Percentiles rank a stretch among this genome's conserved stretches.
These are phyloP conservation scores for Sardinella longiceps DNA, from an alignment of 2,797 vertebrate genomes.

Conservation along the genomic window DNA sequence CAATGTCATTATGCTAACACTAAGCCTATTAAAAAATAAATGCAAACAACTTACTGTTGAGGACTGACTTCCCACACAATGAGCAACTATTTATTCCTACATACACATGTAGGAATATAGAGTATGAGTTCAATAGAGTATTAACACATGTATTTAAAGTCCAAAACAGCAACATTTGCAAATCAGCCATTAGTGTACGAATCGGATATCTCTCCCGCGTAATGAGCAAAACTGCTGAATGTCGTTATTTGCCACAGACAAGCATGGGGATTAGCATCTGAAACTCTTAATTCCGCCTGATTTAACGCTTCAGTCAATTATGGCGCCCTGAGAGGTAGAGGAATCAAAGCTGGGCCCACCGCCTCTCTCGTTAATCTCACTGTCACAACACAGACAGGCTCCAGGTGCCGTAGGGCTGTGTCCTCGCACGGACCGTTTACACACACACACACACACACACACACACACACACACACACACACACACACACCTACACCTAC, in stretches of 20 bases:
- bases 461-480: background rate
- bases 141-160: background rate
- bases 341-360: background rate
- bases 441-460: background rate
- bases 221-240: slow-evolving; percentile 43
- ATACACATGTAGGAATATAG: background rate
- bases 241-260: slow-evolving; percentile 51
- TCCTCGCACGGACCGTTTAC: background rate
- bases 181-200: background rate
- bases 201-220: background rate
- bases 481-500: background rate
- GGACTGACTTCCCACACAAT: background rate
- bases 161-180: background rate
- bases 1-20: background rate
- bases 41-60: slow-evolving; percentile 19
- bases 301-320: slow-evolving; percentile 60
- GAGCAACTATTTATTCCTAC: background rate
- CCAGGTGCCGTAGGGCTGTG: background rate
- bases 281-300: slow-evolving; percentile 63
- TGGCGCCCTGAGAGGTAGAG: slow-evolving; percentile 12
- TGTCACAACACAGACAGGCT: slow-evolving; percentile 55
- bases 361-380: slow-evolving; percentile 57
- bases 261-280: slow-evolving; percentile 59
- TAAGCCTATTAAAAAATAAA: background rate
- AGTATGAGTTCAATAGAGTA: background rate